phyloP scores from a whole-genome alignment of 2,797 vertebrate species.

The Kryptopterus vitreolus region DNA sequence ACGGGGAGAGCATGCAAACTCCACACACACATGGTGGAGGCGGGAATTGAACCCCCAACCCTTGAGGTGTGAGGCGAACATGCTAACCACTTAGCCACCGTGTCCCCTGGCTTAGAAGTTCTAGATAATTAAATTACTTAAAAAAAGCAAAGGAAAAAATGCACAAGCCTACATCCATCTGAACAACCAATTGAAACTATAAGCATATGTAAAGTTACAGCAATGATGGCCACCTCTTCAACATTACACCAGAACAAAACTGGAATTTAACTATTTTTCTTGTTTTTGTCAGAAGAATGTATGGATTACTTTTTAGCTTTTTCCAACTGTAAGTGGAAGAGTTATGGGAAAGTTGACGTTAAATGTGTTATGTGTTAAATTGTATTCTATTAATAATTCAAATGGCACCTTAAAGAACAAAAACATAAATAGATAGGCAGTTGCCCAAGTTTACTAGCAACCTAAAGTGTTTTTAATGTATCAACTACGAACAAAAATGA shows the following conservation, averaged over 20 bases:
- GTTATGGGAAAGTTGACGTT: constrained; percentile 36
- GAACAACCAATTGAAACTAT: not conserved
- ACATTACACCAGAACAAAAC: not conserved
- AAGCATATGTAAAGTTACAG: not conserved
- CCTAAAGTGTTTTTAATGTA: constrained; percentile 7
- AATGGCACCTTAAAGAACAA: constrained; percentile 48
- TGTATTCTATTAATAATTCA: constrained; percentile 51
- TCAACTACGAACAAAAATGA: not conserved
- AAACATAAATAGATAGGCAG: constrained; percentile 44
- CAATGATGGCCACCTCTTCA: not conserved
- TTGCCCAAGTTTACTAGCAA: constrained; percentile 40
- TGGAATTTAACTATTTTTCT: not conserved
- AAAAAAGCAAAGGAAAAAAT: not conserved
- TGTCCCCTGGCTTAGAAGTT: too few relatives aligned
- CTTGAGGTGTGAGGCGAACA: too few relatives aligned
- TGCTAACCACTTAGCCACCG: too few relatives aligned
- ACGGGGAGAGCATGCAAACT: too few relatives aligned
- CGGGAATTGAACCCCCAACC: too few relatives aligned
- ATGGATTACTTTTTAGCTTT: constrained; percentile 6
- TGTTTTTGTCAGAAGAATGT: not conserved
- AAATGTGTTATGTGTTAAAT: too few relatives aligned
- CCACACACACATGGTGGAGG: too few relatives aligned
- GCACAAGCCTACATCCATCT: not conserved
- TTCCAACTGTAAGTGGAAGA: not conserved
- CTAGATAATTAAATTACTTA: not conserved